phyloP scores from a whole-genome alignment of 2,797 vertebrate genomes.

The Phalanger gymnotis region DNA sequence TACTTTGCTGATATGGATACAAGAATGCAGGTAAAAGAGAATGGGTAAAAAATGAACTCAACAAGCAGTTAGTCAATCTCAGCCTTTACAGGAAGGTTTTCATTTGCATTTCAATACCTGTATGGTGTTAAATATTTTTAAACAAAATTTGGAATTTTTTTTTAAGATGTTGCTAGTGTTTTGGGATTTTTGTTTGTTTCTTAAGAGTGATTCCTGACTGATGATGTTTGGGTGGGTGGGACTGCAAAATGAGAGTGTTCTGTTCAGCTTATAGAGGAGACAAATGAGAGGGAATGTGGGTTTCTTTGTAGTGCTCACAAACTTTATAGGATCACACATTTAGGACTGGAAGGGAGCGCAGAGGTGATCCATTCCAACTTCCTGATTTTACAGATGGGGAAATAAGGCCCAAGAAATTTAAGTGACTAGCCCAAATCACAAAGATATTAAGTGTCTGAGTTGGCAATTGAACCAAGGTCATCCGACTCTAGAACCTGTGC shows the following conservation, averaged over 20 bases:
- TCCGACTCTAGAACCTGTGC: background rate
- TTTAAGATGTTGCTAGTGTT: background rate
- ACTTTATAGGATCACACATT: background rate
- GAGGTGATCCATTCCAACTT: background rate
- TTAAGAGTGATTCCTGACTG: background rate
- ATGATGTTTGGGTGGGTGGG: background rate
- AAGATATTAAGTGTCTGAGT: background rate
- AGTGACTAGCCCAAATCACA: background rate
- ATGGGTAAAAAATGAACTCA: background rate
- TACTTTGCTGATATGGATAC: conserved; percentile 31
- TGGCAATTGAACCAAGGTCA: background rate
- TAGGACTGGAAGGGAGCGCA: background rate
- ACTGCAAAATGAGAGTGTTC: background rate
- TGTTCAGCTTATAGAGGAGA: background rate
- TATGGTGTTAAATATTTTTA: background rate
- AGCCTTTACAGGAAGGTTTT: background rate
- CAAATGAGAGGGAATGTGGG: background rate
- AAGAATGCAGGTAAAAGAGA: conserved; percentile 33
- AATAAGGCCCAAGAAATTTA: background rate
- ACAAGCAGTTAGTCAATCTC: background rate
- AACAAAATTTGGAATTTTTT: background rate
- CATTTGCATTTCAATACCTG: background rate
- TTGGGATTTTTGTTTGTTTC: background rate
- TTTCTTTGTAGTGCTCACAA: background rate
- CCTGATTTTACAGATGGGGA: background rate